phyloP scores from a whole-genome alignment of 2,888 invertebrate species.

The Apeira syringaria region DNA sequence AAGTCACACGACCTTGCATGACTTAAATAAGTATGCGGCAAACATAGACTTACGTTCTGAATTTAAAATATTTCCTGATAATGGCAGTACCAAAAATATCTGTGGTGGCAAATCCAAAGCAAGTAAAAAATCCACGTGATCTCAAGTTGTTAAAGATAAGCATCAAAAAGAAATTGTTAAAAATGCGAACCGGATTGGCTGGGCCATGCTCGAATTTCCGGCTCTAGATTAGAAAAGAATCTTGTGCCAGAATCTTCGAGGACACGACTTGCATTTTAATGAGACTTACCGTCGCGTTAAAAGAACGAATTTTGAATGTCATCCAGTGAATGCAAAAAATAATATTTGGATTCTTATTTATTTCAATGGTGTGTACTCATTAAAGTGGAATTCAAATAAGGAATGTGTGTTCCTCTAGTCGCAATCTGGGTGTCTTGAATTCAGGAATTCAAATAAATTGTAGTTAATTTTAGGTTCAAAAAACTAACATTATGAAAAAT shows the following conservation, averaged over 20 bases:
- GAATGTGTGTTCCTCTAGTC: too few relatives aligned
- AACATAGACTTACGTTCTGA: slow-evolving; percentile 1
- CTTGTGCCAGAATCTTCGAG: not conserved
- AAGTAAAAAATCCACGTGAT: slow-evolving; percentile 4
- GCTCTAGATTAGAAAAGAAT: slow-evolving; percentile 3
- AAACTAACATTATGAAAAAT: too few relatives aligned
- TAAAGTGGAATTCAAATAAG: too few relatives aligned
- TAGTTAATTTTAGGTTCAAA: too few relatives aligned
- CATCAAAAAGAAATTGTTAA: slow-evolving; percentile 21
- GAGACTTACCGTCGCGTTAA: not conserved
- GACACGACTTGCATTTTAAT: slow-evolving; percentile 6
- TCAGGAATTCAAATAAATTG: too few relatives aligned
- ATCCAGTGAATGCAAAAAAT: too few relatives aligned
- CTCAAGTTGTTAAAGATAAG: slow-evolving; percentile 12
- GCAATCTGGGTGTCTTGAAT: too few relatives aligned
- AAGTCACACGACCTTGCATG: slow-evolving; percentile 9
- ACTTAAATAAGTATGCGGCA: slow-evolving; percentile 5
- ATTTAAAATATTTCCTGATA: slow-evolving; percentile 7
- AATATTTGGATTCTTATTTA: too few relatives aligned
- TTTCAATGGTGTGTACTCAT: too few relatives aligned
- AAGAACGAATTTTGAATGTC: too few relatives aligned
- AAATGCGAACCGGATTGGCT: slow-evolving; percentile 21
- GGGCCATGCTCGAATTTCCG: slow-evolving; percentile 16
- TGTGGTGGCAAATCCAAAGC: too few relatives aligned
- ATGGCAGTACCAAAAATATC: not conserved